Base-by-base conservation (phyloP, 2,888 invertebrate species). In the Drosophila planitibia region DNA sequence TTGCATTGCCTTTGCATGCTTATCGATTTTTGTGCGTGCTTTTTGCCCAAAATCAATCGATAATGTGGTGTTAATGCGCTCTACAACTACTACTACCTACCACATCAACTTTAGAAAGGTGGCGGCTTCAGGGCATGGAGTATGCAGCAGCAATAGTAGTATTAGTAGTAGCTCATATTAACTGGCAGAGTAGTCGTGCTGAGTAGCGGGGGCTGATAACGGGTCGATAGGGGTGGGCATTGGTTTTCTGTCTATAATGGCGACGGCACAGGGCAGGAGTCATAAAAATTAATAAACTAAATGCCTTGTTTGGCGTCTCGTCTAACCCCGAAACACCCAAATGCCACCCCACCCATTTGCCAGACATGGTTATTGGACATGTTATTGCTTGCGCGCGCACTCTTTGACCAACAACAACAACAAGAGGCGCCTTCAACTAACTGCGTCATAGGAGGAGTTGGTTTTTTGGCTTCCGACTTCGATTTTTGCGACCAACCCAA, bases 41-140 rank as follows among this genome's bases (percentile, higher is more conserved):
- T 85, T 85, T 81, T 74, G 72, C 72, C 78, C 75, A 89, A 91
- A 91, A 91, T 91, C 91, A 91, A 91, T 91, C 92, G 90, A 91
- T 91, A 91, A 90, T 91, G 89, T 90, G 91, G 91, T 90, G 91
- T 91, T 91, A 89, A 91, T 81, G 82, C 85, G 88, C 63, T 67
- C 66, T 67, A 64, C 75, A 69, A 69, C 74, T 51, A 77, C 66
- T 60, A 58, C 28, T 58, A 58, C 57, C 39, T 39, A 62, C 54
- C 53, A 62, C 30, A 61, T 28, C 55, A 64, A 73, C 60, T 74
- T 54, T 70, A 67, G 67, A 47, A 63, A 70, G 75, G 64, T 58
- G 54, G 71, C 72, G 68, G 69, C 59, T 28, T 35, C 44, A 47
- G 49, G 66, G 64, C 52, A 60, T 68, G 66, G 60, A 66, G 80